Evolutionary conservation across 2,888 invertebrate genomes (phyloP).

Genomic region (Trypoxylon attenuatum): DNA sequence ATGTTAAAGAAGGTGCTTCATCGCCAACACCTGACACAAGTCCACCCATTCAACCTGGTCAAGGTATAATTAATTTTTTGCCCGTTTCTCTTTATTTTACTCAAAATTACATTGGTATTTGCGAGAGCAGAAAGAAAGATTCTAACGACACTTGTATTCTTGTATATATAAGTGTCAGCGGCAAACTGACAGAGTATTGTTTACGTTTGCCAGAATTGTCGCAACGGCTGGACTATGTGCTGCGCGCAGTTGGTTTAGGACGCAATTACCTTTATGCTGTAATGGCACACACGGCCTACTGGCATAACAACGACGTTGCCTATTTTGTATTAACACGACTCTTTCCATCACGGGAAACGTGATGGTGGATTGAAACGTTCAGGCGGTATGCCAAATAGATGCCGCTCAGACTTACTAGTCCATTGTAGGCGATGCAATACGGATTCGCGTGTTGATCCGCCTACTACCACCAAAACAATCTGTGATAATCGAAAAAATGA

Average conservation of each 20-base stretch:
- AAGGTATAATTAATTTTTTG: too few species aligned
- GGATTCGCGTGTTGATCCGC: slow-evolving; percentile 60
- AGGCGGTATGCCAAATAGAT: slow-evolving; percentile 46
- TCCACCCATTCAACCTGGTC: slow-evolving; percentile 72
- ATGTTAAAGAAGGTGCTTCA: slow-evolving; percentile 69
- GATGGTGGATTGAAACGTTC: slow-evolving; percentile 66
- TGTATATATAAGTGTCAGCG: too few species aligned
- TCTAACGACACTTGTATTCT: too few species aligned
- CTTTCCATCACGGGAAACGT: slow-evolving; percentile 75
- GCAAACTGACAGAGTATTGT: too few species aligned
- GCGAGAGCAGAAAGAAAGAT: too few species aligned
- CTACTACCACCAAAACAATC: slow-evolving; percentile 72
- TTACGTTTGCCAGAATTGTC: slow-evolving; percentile 74
- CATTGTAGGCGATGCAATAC: slow-evolving; percentile 58
- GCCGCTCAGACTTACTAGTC: slow-evolving; percentile 63
- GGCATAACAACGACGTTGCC: slow-evolving; percentile 80
- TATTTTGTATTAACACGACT: slow-evolving; percentile 78
- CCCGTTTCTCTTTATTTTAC: too few species aligned
- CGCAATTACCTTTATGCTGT: slow-evolving; percentile 79
- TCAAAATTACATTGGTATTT: too few species aligned
- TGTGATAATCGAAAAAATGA: slow-evolving; percentile 73
- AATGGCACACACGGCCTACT: slow-evolving; percentile 81
- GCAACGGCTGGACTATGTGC: slow-evolving; percentile 79
- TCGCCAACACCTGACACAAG: slow-evolving; percentile 69
- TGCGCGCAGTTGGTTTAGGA: slow-evolving; percentile 77